Conservation (phyloP, 2,113 vertebrate species). For the Anhinga anhinga region DNA sequence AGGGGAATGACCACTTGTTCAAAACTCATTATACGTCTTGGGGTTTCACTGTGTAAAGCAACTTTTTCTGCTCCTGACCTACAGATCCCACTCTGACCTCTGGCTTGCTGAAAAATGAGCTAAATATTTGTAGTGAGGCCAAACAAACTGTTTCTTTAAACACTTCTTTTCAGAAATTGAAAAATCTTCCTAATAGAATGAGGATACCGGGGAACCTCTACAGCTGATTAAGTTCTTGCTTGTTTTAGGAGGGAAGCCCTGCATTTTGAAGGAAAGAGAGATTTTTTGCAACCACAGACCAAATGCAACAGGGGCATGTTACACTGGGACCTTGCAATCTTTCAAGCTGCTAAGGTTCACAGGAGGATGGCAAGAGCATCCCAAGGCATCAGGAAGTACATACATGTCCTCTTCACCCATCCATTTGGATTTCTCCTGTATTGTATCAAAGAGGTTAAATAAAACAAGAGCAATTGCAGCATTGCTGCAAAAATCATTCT, state of each 20-base stretch:
- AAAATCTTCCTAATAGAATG: background rate
- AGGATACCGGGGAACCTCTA: background rate
- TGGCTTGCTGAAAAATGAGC: slow-evolving; percentile 47
- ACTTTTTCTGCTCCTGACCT: slow-evolving; percentile 40
- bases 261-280: slow-evolving; percentile 19
- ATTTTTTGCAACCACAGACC: slow-evolving; percentile 17
- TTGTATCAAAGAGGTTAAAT: background rate
- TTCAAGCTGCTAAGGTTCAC: background rate
- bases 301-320: slow-evolving; percentile 11
- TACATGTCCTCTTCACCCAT: fast-evolving
- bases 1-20: background rate
- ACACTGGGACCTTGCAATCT: background rate
- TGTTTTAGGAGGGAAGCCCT: slow-evolving; percentile 38
- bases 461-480: background rate
- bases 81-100: slow-evolving; percentile 47
- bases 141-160: slow-evolving; percentile 71
- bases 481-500: background rate
- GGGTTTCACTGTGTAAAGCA: slow-evolving; percentile 26
- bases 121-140: slow-evolving; percentile 67
- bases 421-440: background rate
- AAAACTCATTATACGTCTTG: background rate
- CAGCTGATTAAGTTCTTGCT: background rate
- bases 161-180: slow-evolving; percentile 26
- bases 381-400: background rate
- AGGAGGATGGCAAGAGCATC: background rate